Base-by-base conservation (phyloP, 2,113 vertebrate genomes). In the Blennius ocellaris region DNA sequence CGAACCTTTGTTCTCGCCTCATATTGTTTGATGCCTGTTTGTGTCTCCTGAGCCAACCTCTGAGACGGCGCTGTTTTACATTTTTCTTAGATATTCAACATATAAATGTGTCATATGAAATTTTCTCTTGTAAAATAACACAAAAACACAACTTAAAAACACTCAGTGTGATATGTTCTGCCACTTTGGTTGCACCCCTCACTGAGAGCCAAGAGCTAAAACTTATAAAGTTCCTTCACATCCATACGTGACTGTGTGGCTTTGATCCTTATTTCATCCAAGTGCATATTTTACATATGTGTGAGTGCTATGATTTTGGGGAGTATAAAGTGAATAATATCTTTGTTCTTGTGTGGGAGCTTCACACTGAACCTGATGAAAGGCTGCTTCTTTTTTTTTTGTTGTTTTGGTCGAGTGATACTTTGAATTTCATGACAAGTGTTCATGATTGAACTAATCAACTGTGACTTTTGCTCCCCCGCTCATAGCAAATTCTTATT, bases 401-500 rank as follows among this genome's bases (percentile, higher is more conserved):
- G 21, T 30, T 30, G n/a, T n/a, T 30, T 30, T 30, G 21, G 15
- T 47, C 6, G 44, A 1, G 11, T 64, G 21, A 59, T 21, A 61
- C 44, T 53, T 74, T 62, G 11, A 44, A 36, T 48, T 77, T 70
- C 45, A 51, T 11, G 3, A 76, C 44, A 72, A 37, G 8, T 69
- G 61, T 21, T 36, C 30, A 61, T 54, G 11, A 56, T 43, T 75
- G 36, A 82, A 76, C 64, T 72, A 69, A 87, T 72, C 62, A 71
- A 59, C n/a, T 71, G 17, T 63, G 57, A 81, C 69, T 84, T 72
- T 78, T 65, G 41, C 65, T 68, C 66, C 30, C 14, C 37, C 21
- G 55, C 67, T 66, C 45, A 21, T 16, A 37, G 49, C 8, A 58
- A 44, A 69, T 80, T 81, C 60, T 70, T 81, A 80, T 81, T 70